These are phyloP conservation scores for Columbina picui DNA, from an alignment of 2,113 vertebrate species.

Conservation along the genomic window DNA sequence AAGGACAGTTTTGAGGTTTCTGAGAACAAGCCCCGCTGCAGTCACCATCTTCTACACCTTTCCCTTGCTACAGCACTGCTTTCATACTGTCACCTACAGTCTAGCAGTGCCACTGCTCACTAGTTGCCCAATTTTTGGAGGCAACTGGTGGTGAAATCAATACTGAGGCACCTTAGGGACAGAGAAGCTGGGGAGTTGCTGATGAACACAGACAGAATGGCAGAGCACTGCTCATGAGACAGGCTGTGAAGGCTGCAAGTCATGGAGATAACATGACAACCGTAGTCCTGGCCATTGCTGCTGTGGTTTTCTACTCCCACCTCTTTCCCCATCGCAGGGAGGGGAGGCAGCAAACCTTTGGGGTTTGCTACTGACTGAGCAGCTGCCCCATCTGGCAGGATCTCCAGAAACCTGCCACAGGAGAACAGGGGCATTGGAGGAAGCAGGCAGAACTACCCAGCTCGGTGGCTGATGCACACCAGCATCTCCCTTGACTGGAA, in stretches of 20 bases:
- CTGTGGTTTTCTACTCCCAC: background rate
- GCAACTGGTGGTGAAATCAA: background rate
- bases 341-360: background rate
- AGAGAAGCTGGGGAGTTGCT: background rate
- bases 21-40: background rate
- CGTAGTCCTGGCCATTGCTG: background rate
- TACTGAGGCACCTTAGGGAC: background rate
- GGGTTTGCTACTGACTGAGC: background rate
- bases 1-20: background rate
- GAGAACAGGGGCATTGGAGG: background rate
- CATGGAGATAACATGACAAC: accelerated
- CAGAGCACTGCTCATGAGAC: background rate
- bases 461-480: accelerated
- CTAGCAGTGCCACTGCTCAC: background rate
- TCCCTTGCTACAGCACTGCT: background rate
- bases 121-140: background rate
- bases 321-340: background rate
- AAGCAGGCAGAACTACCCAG: background rate
- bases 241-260: background rate
- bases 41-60: background rate
- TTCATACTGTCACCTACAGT: background rate
- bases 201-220: background rate
- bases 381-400: background rate
- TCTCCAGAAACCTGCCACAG: background rate
- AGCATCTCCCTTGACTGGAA: background rate